Evolutionary conservation across 2,113 vertebrate species (phyloP), one percentile per base, ranked within the genome.

Genomic region (Nannobrachium achirus): DNA sequence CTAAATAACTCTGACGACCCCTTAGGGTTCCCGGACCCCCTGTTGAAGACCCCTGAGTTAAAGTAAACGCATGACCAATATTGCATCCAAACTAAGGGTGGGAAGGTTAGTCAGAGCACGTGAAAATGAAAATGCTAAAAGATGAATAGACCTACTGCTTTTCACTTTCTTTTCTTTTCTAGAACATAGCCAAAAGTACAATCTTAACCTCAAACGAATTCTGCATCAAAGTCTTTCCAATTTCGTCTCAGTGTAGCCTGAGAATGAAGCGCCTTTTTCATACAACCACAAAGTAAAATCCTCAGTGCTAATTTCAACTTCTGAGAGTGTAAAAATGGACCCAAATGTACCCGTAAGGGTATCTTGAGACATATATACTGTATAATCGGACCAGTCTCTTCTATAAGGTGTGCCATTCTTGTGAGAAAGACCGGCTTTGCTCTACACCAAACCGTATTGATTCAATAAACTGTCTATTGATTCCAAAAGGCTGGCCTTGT

Each of bases 381-480:
- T 33, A 66, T 82, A 78, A 81, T 80, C 55, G 6, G 65, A 42
- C 71, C 66, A 56, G 77, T 61, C 71, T 66, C 60, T 84, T 86
- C 84, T 80, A 58, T 64, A n/a, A n/a, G 25, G 80, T 80, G 63
- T 73, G 65, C 58, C 42, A 19, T 71, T 86, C 76, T 71, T 8
- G 59, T 82, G 73, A 82, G 72, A 72, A 64, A 74, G 78, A 62
- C 69, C 68, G 72, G 69, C 77, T 83, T 80, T 71, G 45, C 68
- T 51, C 65, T 9, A 72, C 69, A 76, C 75, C 80, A 83, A 80
- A 80, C 84, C 71, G 63, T 75, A 83, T 84, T 75, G 87, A 87
- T 86, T 90, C 60, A 85, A 85, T 88, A 88, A 88, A 85, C 82
- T 77, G 76, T 75, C 63, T 71, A 85, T 86, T n/a, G 74, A 87